Conservation (phyloP, 2,888 invertebrate genomes). For the Oscheius myriophilus region DNA sequence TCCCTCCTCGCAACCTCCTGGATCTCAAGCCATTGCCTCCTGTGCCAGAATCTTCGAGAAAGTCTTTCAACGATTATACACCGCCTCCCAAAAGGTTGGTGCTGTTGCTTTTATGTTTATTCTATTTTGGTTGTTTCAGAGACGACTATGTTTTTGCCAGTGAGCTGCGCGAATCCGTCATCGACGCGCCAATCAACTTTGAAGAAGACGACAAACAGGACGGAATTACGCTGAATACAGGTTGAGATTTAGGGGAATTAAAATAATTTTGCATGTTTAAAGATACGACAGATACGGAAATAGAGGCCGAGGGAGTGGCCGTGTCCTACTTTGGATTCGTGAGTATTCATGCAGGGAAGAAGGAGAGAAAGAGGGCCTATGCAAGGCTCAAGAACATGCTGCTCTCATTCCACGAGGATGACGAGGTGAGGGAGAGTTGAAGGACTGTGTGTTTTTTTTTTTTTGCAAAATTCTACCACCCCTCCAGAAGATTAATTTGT, state of each 20-base stretch:
- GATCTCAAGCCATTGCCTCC: conserved; percentile 14
- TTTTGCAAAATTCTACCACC: background rate
- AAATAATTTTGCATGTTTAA: too few species aligned
- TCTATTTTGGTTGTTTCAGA: background rate
- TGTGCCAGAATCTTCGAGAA: background rate
- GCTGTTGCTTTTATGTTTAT: background rate
- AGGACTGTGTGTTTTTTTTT: background rate
- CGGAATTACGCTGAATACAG: background rate
- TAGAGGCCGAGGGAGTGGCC: conserved; percentile 25
- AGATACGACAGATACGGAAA: background rate
- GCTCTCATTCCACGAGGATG: conserved; percentile 57
- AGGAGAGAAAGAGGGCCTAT: conserved; percentile 33
- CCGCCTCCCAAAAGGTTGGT: conserved; percentile 22
- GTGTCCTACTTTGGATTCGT: conserved; percentile 31
- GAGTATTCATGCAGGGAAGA: conserved; percentile 27
- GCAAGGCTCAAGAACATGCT: conserved; percentile 55
- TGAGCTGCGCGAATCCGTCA: background rate
- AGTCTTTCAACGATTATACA: conserved; percentile 25
- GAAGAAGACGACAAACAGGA: background rate
- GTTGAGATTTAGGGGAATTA: background rate
- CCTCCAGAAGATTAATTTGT: too few species aligned
- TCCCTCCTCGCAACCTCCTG: background rate
- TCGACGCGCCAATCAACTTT: conserved; percentile 10
- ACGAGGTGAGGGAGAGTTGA: conserved; percentile 44
- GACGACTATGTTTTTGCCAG: conserved; percentile 13